phyloP scores from a whole-genome alignment of 2,113 vertebrate species.

The Sturnira hondurensis region DNA sequence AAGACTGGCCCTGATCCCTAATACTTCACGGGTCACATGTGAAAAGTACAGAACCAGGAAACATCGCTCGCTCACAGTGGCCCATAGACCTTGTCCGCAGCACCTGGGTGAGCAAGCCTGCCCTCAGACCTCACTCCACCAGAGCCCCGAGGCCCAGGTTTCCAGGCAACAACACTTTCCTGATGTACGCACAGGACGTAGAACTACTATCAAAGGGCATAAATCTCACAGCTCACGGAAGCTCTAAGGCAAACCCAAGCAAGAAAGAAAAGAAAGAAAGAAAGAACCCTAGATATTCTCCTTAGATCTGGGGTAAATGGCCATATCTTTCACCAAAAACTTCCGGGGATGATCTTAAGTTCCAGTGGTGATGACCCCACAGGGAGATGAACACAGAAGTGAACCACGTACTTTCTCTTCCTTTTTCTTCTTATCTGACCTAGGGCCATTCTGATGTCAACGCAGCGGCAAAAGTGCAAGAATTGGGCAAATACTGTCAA shows the following conservation, averaged over 20 bases:
- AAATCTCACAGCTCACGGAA: background rate
- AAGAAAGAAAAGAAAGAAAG: constrained; percentile 3
- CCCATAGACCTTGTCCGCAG: background rate
- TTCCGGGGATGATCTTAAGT: background rate
- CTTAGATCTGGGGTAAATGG: background rate
- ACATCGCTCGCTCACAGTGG: background rate
- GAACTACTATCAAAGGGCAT: background rate
- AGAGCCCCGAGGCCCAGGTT: background rate
- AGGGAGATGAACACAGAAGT: background rate
- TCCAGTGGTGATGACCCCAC: background rate
- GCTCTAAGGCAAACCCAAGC: background rate
- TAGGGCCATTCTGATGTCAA: background rate
- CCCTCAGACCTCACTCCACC: background rate
- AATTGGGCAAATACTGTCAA: background rate
- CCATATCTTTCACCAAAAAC: background rate
- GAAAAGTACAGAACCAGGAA: background rate
- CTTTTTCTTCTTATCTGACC: background rate
- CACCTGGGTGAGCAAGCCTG: background rate
- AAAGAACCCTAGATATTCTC: background rate
- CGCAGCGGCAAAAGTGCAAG: background rate
- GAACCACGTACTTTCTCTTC: background rate
- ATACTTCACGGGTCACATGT: background rate
- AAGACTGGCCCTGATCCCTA: background rate
- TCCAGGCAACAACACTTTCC: background rate
- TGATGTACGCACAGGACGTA: background rate